Evolutionary conservation across 2,888 invertebrate species (phyloP), one percentile per base, ranked within the genome.

Genomic region (Drosophila prolongata): DNA sequence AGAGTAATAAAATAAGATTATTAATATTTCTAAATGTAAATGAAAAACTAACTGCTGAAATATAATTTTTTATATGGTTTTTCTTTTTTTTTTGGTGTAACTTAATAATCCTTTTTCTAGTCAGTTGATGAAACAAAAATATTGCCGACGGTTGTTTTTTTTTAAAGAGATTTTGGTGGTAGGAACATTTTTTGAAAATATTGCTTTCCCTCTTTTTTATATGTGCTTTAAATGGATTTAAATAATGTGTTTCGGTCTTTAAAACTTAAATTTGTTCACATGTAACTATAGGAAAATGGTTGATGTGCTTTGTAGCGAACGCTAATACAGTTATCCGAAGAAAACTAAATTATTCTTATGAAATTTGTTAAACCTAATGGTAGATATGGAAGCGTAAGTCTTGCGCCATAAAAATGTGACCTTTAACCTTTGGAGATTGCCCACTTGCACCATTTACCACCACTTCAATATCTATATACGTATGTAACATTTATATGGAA

Each of bases 401-500:
- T 43, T 37, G 11, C 37, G 27, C 61, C 58, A 46, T 60, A 43
- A 49, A 74, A 65, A 49, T 43, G 27, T 44, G 49, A 14, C 61
- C 47, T 58, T 68, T 65, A 75, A 66, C 52, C 59, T 70, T 77
- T 78, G 44, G 55, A 71, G 58, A 49, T 24, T 16, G 38, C 47
- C 40, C 66, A 79, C 55, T 79, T 43, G 53, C 58, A 55, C 43
- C 24, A 24, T 34, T 6, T 34, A 47, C 47, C 44, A 14, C 14
- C 54, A 62, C 34, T 47, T 11, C 1, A 11, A 43, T 43, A 24
- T 34, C 14, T 16, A 34, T 27, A 47, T 3, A 24, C 9, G 13
- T 5, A n/a, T 46, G 9, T 2, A 27, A 14, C 30, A 50, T 6
- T 30, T 27, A 9, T 43, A 46, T 43, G 43, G 34, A n/a, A 43